Evolutionary conservation across 1,140 invertebrate genomes (phyloP).

Genomic region (Homalodisca vitripennis): DNA sequence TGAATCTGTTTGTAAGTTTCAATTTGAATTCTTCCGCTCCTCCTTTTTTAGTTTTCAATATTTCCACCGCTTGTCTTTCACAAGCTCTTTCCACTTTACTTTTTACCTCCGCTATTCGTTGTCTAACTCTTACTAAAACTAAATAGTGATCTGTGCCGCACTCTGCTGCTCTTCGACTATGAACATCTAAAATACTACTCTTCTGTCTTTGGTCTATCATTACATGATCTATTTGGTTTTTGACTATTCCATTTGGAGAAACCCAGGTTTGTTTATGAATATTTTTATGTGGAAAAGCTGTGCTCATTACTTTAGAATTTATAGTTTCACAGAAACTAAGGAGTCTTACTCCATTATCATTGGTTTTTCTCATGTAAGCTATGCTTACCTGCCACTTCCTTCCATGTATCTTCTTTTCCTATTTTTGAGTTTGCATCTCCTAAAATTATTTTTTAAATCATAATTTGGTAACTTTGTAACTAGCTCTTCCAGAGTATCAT

Average conservation of each 20-base stretch:
- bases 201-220: slow-evolving; percentile 30
- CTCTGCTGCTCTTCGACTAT: slow-evolving; percentile 33
- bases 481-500: slow-evolving; percentile 31
- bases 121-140: slow-evolving; percentile 29
- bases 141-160: slow-evolving; percentile 34
- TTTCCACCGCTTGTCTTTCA: neutral
- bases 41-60: neutral
- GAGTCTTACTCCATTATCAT: slow-evolving; percentile 37
- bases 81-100: slow-evolving; percentile 9
- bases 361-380: slow-evolving; percentile 40
- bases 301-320: slow-evolving; percentile 37
- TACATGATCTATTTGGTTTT: slow-evolving; percentile 39
- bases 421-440: slow-evolving; percentile 36
- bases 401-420: slow-evolving; percentile 29
- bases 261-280: slow-evolving; percentile 38
- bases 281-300: slow-evolving; percentile 34
- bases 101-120: slow-evolving; percentile 17
- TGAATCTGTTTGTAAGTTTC: neutral
- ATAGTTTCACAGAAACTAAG: slow-evolving; percentile 35
- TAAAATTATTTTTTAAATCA: slow-evolving; percentile 35
- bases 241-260: slow-evolving; percentile 33
- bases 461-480: slow-evolving; percentile 27
- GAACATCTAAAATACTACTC: slow-evolving; percentile 28
- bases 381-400: slow-evolving; percentile 42
- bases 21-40: slow-evolving; percentile 11